Conservation (phyloP, 2,888 invertebrate genomes). For the Parnassius apollo region DNA sequence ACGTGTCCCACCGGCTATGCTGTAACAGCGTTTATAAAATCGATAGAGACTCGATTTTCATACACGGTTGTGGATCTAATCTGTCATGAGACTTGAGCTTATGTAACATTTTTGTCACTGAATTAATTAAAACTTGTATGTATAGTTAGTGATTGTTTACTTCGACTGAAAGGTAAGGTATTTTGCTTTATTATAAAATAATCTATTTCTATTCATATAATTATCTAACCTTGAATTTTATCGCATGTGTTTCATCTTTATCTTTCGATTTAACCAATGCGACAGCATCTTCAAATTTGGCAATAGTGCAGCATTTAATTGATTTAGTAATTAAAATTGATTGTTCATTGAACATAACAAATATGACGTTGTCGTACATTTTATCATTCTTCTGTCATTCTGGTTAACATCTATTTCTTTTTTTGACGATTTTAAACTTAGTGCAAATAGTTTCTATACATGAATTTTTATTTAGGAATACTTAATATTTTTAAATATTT, state of each 20-base stretch:
- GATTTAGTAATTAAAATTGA: constrained; percentile 4
- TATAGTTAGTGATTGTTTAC: constrained; percentile 65
- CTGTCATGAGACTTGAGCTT: constrained; percentile 74
- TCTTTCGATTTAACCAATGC: not conserved
- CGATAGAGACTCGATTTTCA: constrained; percentile 46
- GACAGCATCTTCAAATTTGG: not conserved
- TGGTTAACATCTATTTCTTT: constrained; percentile 16
- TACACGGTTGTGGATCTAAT: constrained; percentile 42
- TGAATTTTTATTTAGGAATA: too few species aligned
- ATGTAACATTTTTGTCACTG: constrained; percentile 73
- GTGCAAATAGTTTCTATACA: too few species aligned
- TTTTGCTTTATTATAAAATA: constrained; percentile 36
- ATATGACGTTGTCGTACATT: constrained; percentile 3
- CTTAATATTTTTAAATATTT: too few species aligned
- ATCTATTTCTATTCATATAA: constrained; percentile 28
- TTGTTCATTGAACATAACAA: constrained; percentile 8
- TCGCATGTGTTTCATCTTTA: constrained; percentile 22
- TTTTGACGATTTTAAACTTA: not conserved
- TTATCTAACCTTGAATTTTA: constrained; percentile 55
- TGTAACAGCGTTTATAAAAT: constrained; percentile 58
- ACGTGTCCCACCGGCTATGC: constrained; percentile 53
- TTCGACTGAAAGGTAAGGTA: constrained; percentile 65
- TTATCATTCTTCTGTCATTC: constrained; percentile 21
- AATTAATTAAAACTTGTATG: constrained; percentile 57
- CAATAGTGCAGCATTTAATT: constrained; percentile 4